Conservation (phyloP, 37 sponge, comb jelly and placozoan genomes). For the Petrosia ficiformis region DNA sequence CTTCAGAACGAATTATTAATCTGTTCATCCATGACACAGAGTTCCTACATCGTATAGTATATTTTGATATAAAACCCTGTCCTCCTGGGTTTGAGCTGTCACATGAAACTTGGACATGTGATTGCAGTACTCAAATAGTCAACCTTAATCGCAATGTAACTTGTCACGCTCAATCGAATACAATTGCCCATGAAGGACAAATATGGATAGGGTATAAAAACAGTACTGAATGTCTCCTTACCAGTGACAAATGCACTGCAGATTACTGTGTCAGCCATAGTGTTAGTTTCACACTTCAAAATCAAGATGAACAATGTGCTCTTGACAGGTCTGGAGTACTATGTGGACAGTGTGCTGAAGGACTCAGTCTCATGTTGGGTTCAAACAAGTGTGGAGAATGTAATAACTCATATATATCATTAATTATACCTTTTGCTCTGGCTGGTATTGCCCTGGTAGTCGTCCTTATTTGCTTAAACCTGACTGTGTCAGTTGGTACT, state of each 20-base stretch:
- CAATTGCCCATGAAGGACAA: neutral
- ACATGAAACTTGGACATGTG: neutral
- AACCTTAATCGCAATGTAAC: neutral
- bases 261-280: neutral
- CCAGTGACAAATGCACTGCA: neutral
- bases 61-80: neutral
- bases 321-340: neutral
- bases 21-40: neutral
- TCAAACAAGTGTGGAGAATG: neutral
- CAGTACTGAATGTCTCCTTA: neutral
- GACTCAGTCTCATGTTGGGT: neutral
- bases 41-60: neutral
- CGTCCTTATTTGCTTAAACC: neutral
- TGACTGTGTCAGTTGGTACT: constrained; percentile 6
- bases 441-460: constrained; percentile 2
- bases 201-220: neutral
- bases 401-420: neutral
- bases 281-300: neutral
- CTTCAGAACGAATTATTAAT: neutral
- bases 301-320: neutral
- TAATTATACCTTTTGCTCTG: constrained; percentile 1
- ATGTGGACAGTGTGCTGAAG: constrained; percentile 4
- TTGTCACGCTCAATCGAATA: neutral
- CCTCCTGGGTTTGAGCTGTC: constrained; percentile 8
- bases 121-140: neutral